Percentiles rank a stretch among this genome's conserved stretches.
These are phyloP conservation scores for Rhea americana DNA, from an alignment of 2,113 vertebrate genomes.

Conservation along the genomic window DNA sequence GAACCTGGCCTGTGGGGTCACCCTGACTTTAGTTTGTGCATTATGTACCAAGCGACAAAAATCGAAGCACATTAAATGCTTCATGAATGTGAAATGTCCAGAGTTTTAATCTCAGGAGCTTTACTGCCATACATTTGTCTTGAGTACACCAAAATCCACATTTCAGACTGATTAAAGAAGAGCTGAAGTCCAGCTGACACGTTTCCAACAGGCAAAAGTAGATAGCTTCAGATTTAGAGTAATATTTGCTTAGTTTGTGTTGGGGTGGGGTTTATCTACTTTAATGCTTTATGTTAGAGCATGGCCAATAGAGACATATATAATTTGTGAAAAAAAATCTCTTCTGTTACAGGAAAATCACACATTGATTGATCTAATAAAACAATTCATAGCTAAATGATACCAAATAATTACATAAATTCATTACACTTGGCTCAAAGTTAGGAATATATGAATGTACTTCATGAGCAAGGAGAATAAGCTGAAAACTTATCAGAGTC, in stretches of 20 bases:
- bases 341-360: not conserved
- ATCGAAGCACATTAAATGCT: constrained; percentile 51
- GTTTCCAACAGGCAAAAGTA: not conserved
- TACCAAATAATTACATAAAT: not conserved
- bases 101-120: constrained; percentile 25
- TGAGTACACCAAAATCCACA: not conserved
- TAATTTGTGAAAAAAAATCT: not conserved
- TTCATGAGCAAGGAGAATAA: not conserved
- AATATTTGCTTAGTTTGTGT: not conserved
- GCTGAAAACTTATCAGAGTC: not conserved
- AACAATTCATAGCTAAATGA: not conserved
- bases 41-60: constrained; percentile 48
- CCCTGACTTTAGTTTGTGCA: constrained; percentile 18
- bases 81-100: constrained; percentile 40
- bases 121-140: not conserved
- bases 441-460: constrained; percentile 9
- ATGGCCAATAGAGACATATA: not conserved
- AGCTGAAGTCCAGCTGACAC: not conserved
- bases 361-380: not conserved
- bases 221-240: not conserved
- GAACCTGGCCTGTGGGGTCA: constrained; percentile 34
- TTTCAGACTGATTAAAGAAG: not conserved
- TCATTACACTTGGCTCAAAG: not conserved
- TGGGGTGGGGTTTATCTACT: not conserved
- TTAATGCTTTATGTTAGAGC: not conserved